phyloP scores from a whole-genome alignment of 2,888 invertebrate genomes.

The Agonopterix heracliana region DNA sequence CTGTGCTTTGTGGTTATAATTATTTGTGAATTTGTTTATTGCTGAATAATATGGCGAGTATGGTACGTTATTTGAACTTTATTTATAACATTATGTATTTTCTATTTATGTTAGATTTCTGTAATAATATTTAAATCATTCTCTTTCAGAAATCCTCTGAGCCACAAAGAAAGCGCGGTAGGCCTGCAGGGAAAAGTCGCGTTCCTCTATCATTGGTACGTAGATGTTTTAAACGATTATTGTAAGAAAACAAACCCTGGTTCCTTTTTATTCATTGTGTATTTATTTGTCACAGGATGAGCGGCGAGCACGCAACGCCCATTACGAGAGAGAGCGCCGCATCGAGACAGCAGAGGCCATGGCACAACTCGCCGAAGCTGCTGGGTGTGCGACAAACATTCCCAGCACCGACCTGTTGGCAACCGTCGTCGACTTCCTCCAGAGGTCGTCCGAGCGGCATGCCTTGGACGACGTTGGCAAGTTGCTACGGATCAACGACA shows the following conservation, averaged over 20 bases:
- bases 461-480: constrained; percentile 20
- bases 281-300: constrained; percentile 28
- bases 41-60: neutral
- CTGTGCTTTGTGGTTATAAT: neutral
- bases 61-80: neutral
- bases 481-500: constrained; percentile 24
- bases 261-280: neutral
- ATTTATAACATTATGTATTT: neutral
- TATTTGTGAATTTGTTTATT: too few species aligned
- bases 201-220: constrained; percentile 34
- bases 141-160: neutral
- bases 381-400: constrained; percentile 7
- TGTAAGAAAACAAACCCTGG: too few species aligned
- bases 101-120: neutral
- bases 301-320: constrained; percentile 39
- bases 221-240: neutral
- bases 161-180: constrained; percentile 23
- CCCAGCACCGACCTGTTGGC: too few species aligned
- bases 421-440: too few species aligned
- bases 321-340: constrained; percentile 41
- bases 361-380: constrained; percentile 27
- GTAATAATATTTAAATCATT: neutral
- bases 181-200: constrained; percentile 37
- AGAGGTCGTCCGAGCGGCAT: constrained; percentile 24
- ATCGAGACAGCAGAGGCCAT: constrained; percentile 33